A percentile compares a stretch with the other conserved stretches of the same genome.
phyloP scores from a whole-genome alignment of 2,888 invertebrate genomes.

The Drepanosiphum platanoidis region DNA sequence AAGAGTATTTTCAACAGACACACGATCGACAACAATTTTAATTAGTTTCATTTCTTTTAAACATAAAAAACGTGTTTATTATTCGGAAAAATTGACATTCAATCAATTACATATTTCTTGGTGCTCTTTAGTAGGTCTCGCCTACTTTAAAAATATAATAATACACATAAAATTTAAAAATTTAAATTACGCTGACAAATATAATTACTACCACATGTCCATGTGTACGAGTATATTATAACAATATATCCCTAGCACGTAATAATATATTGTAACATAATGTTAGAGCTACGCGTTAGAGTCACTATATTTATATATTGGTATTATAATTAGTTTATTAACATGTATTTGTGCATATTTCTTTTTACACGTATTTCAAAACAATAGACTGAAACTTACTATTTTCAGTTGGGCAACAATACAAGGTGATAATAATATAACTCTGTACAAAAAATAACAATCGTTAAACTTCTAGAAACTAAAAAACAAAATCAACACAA shows the following conservation, averaged over 20 bases:
- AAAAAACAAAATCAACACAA: background rate
- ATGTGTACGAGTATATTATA: background rate
- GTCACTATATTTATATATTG: background rate
- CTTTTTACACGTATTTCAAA: background rate
- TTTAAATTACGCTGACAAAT: background rate
- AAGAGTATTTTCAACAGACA: too few relatives aligned
- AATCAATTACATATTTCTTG: background rate
- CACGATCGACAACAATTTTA: too few relatives aligned
- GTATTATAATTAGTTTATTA: background rate
- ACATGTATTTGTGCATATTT: background rate
- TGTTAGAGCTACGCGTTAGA: background rate
- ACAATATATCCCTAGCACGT: background rate
- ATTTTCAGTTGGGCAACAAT: background rate
- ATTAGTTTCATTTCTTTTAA: too few relatives aligned
- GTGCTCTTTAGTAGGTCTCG: background rate
- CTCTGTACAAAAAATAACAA: background rate
- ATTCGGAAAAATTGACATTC: slow-evolving; percentile 8
- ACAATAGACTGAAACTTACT: background rate
- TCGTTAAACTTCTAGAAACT: background rate
- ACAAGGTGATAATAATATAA: background rate
- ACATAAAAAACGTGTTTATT: slow-evolving; percentile 16
- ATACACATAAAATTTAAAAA: background rate
- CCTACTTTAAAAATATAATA: slow-evolving; percentile 1
- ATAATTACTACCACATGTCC: background rate
- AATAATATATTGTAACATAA: background rate